Base-by-base conservation (phyloP, 2,113 vertebrate species). In the Corydoras maculifer region DNA sequence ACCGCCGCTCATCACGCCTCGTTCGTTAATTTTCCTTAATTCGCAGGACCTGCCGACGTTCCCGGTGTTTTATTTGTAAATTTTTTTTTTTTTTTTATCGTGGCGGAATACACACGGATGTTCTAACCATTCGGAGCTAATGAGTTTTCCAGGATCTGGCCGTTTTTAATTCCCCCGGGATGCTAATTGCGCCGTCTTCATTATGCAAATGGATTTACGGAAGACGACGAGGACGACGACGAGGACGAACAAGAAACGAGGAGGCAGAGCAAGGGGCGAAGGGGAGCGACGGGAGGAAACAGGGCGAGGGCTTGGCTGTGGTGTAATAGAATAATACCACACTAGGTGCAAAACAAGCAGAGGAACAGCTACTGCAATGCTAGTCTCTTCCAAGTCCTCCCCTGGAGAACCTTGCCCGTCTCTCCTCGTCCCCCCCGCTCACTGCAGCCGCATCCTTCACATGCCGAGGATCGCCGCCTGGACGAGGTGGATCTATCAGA, bases 181-280 rank as follows among this genome's bases (percentile, higher is more conserved):
- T 87, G 87, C 91, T 95, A 94, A 98, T 97, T 92, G 91, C 88
- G 85, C 86, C 88, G 87, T 91, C 90, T 84, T 94, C 93, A 89
- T 93, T 89, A 90, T 89, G 91, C 88, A 93, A 94, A 94, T 97
- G 96, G 95, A 97, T 97, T 25, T 96, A 98, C 92, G 94, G 94
- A 93, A 91, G 91, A 77, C 74, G 83, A 53, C 88, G n/a, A 65
- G 51, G 77, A 77, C 80, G 55, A 79, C 76, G 75, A 81, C 85
- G 87, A 83, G 84, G 81, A 87, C 79, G 86, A 77, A 87, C 79
- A 29, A 86, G 80, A 85, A 78, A 87, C 79, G 81, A 86, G 84
- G 81, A 84, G 80, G 77, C 82, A 87, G 80, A 73, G 82, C 15
- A 62, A 35, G 86, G 83, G 84, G 82, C 73, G 81, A 80, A 80